Evolutionary conservation across 2,888 invertebrate genomes (phyloP).

Genomic region (Heliconius hortense): DNA sequence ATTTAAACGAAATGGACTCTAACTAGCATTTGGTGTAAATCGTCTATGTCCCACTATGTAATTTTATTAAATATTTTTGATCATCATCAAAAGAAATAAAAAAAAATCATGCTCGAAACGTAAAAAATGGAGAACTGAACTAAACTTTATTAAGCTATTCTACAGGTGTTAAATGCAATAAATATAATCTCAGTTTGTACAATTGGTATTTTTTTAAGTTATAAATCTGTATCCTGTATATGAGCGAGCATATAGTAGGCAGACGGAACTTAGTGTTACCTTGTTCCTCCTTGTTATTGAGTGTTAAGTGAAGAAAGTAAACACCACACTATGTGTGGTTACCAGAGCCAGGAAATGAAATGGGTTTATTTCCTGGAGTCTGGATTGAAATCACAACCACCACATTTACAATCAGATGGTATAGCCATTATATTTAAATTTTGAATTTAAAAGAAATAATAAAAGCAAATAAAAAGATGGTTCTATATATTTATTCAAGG

Average conservation of each 20-base stretch:
- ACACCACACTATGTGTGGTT: not conserved
- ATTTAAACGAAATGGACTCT: too few relatives aligned
- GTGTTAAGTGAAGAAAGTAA: not conserved
- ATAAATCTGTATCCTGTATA: too few relatives aligned
- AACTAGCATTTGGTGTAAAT: too few relatives aligned
- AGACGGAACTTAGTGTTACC: too few relatives aligned
- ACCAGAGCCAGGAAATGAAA: not conserved
- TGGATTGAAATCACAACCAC: not conserved
- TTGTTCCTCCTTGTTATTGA: not conserved
- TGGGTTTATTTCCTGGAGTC: not conserved
- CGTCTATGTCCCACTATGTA: too few relatives aligned
- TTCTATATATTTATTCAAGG: not conserved
- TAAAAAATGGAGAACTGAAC: too few relatives aligned
- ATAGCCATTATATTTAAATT: not conserved
- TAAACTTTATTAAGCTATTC: not conserved
- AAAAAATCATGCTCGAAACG: too few relatives aligned
- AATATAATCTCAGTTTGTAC: not conserved
- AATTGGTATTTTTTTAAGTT: too few relatives aligned
- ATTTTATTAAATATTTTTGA: too few relatives aligned
- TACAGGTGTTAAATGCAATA: not conserved
- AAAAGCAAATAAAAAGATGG: not conserved
- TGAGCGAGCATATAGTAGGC: too few relatives aligned
- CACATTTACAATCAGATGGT: not conserved
- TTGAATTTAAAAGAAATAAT: not conserved
- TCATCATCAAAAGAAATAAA: too few relatives aligned